Conservation (phyloP, 2,888 invertebrate genomes). For the Pecten maximus region DNA sequence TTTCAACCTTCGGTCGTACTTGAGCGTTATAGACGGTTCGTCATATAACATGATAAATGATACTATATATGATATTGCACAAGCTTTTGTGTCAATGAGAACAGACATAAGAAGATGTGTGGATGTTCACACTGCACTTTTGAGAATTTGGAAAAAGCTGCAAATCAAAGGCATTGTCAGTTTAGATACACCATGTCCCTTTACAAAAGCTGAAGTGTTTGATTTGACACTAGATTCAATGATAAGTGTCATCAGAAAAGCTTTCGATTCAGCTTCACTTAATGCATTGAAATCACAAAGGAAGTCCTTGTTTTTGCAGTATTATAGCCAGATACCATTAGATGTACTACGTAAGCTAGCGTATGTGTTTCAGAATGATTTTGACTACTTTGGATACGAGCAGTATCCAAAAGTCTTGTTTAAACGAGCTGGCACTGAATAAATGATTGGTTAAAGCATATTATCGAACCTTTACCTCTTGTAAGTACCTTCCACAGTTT, state of each 20-base stretch:
- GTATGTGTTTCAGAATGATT: conserved; percentile 54
- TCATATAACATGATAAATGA: conserved; percentile 46
- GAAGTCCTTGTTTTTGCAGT: conserved; percentile 51
- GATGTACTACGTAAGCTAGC: conserved; percentile 44
- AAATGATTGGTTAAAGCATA: neutral
- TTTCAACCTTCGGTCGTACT: conserved; percentile 49
- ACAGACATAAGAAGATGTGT: conserved; percentile 48
- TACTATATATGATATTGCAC: conserved; percentile 52
- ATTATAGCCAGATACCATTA: conserved; percentile 46
- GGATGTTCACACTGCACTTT: conserved; percentile 54
- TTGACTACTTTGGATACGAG: conserved; percentile 58
- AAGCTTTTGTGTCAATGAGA: conserved; percentile 50
- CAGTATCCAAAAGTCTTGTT: neutral
- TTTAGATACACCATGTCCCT: conserved; percentile 56
- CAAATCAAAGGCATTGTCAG: conserved; percentile 62
- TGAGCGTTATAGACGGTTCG: neutral
- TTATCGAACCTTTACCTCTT: too few species aligned
- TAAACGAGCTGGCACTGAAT: neutral
- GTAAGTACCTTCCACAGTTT: too few species aligned
- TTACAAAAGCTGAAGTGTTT: conserved; percentile 40
- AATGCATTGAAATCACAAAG: conserved; percentile 47
- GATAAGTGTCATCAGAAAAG: conserved; percentile 40
- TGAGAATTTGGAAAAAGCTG: conserved; percentile 59
- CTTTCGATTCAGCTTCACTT: conserved; percentile 40
- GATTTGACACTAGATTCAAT: conserved; percentile 38